Conservation (phyloP, 2,888 invertebrate genomes). For the Scaptodrosophila latifasciaeformis region DNA sequence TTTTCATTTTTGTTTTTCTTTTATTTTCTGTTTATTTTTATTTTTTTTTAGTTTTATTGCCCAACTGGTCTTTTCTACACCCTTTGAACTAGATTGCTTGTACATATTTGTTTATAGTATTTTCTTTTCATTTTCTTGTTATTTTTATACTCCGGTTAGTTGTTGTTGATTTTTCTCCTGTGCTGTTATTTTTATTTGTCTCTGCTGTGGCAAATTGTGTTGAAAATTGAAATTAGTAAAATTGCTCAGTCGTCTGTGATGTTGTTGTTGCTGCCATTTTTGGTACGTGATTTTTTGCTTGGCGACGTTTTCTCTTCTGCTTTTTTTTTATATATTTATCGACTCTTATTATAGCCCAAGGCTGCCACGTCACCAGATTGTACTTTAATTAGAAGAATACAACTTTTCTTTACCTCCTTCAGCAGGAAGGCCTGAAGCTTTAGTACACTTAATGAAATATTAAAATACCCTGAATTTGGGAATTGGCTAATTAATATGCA, state of each 20-base stretch:
- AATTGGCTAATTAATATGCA: too few species aligned
- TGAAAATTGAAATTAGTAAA: slow-evolving; percentile 64
- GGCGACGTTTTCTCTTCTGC: too few species aligned
- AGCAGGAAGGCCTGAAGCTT: too few species aligned
- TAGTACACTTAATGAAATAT: too few species aligned
- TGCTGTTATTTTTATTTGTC: neutral
- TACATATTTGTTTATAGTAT: slow-evolving; percentile 21
- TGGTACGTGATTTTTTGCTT: neutral
- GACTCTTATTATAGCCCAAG: slow-evolving; percentile 27
- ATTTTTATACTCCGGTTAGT: neutral
- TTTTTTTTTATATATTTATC: too few species aligned
- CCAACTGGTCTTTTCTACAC: too few species aligned
- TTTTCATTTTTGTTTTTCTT: slow-evolving; percentile 9
- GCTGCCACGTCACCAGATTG: too few species aligned
- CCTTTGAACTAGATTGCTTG: slow-evolving; percentile 6
- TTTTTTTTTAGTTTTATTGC: neutral
- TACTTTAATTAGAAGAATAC: too few species aligned
- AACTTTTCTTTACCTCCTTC: too few species aligned
- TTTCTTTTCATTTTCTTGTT: slow-evolving; percentile 26
- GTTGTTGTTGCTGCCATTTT: slow-evolving; percentile 1
- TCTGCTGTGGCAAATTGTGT: slow-evolving; percentile 37
- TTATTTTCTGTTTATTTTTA: slow-evolving; percentile 5
- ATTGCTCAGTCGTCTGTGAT: slow-evolving; percentile 19
- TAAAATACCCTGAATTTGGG: too few species aligned
- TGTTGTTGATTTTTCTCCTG: neutral